phyloP scores from a whole-genome alignment of 1,140 invertebrate species.

The Hycleus cichorii region DNA sequence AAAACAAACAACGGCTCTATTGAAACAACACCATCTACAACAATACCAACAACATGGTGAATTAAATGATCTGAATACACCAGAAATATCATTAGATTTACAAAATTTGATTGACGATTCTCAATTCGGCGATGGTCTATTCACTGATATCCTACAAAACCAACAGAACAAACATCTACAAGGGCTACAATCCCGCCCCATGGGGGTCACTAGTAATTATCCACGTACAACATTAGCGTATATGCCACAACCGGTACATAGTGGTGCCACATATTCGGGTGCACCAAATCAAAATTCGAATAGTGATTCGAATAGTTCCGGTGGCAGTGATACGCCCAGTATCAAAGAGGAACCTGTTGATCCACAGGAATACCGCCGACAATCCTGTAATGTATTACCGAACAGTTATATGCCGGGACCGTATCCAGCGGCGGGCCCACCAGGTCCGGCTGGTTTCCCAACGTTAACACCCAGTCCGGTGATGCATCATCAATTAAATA shows the following conservation, averaged over 20 bases:
- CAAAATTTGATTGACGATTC: constrained; percentile 82
- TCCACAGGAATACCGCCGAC: constrained; percentile 59
- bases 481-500: constrained; percentile 44
- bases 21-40: constrained; percentile 47
- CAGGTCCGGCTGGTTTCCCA: constrained; percentile 52
- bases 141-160: constrained; percentile 70
- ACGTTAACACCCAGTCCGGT: constrained; percentile 59
- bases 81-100: constrained; percentile 81
- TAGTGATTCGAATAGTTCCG: constrained; percentile 46
- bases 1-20: constrained; percentile 37
- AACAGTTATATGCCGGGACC: constrained; percentile 39
- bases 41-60: constrained; percentile 67
- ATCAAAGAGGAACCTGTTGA: constrained; percentile 80
- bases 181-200: constrained; percentile 42
- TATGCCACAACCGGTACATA: constrained; percentile 85
- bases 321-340: constrained; percentile 55
- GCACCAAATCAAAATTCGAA: constrained; percentile 31
- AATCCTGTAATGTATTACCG: constrained; percentile 42
- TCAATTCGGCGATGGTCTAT: constrained; percentile 75
- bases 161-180: constrained; percentile 46
- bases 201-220: constrained; percentile 44
- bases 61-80: constrained; percentile 76
- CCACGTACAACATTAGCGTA: constrained; percentile 68
- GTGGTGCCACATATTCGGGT: constrained; percentile 61
- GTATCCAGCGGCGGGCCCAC: constrained; percentile 43